These are phyloP conservation scores for Parnassius smintheus DNA, from an alignment of 2,888 invertebrate species.

Conservation along the genomic window DNA sequence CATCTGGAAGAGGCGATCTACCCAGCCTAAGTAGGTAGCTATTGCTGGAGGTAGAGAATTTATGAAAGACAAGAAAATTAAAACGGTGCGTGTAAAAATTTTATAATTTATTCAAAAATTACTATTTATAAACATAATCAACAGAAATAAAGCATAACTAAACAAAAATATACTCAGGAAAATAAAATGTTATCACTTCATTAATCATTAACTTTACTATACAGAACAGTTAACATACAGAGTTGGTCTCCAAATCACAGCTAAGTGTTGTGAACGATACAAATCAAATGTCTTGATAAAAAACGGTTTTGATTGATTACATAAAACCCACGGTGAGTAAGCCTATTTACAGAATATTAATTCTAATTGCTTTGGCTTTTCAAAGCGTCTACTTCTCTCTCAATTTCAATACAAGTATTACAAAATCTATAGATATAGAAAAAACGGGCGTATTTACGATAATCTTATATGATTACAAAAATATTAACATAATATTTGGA, in stretches of 20 bases:
- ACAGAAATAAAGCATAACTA: constrained; percentile 36
- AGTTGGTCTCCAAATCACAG: constrained; percentile 49
- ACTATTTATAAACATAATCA: constrained; percentile 37
- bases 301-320: background rate
- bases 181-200: constrained; percentile 29
- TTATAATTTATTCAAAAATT: constrained; percentile 33
- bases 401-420: constrained; percentile 3
- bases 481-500: constrained; percentile 16
- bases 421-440: background rate
- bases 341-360: constrained; percentile 16
- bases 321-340: constrained; percentile 9
- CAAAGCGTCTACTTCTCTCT: constrained; percentile 11
- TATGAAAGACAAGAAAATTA: too few relatives aligned
- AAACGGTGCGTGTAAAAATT: background rate
- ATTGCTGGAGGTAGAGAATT: too few relatives aligned
- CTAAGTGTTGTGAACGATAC: constrained; percentile 36
- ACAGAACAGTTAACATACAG: constrained; percentile 35
- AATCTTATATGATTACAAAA: constrained; percentile 8
- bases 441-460: background rate
- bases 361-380: constrained; percentile 3
- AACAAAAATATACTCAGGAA: constrained; percentile 36
- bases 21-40: too few relatives aligned
- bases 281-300: background rate
- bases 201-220: constrained; percentile 34
- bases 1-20: too few relatives aligned